Evolutionary conservation across 35 echinoderm and acorn worm genomes (phyloP).

Genomic region (Heliocidaris tuberculata): DNA sequence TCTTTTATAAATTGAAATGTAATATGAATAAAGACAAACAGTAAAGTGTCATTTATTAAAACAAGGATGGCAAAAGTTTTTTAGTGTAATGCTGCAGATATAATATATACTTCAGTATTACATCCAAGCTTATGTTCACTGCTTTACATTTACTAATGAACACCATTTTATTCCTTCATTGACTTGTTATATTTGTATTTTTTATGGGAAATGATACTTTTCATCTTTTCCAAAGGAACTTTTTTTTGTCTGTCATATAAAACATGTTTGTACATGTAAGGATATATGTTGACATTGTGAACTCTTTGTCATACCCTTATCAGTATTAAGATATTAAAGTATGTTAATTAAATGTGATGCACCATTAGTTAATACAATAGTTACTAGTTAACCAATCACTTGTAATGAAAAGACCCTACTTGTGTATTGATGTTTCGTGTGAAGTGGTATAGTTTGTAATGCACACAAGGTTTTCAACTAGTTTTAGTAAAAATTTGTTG

Average conservation of each 20-base stretch:
- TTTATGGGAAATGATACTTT: not conserved
- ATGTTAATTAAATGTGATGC: not conserved
- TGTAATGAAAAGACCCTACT: no score
- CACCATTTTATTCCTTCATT: not conserved
- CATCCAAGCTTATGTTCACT: no score
- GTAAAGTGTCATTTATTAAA: not conserved
- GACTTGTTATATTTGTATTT: not conserved
- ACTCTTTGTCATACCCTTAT: not conserved
- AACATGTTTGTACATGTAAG: slow-evolving; percentile 2
- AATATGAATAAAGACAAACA: not conserved
- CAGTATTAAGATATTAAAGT: not conserved
- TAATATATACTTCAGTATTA: not conserved
- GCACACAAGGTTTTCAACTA: not conserved
- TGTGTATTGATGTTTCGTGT: no score
- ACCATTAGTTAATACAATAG: not conserved
- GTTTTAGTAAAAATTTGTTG: not conserved
- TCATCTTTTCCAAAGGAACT: not conserved
- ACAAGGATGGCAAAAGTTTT: not conserved
- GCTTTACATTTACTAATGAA: not conserved
- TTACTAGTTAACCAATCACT: no score
- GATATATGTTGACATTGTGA: not conserved
- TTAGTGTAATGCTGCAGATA: not conserved
- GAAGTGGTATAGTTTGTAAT: no score
- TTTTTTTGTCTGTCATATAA: not conserved
- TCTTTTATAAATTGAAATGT: no score